These are phyloP conservation scores for Drosophila parthenogenetica DNA, from an alignment of 2,888 invertebrate genomes.

Conservation along the genomic window DNA sequence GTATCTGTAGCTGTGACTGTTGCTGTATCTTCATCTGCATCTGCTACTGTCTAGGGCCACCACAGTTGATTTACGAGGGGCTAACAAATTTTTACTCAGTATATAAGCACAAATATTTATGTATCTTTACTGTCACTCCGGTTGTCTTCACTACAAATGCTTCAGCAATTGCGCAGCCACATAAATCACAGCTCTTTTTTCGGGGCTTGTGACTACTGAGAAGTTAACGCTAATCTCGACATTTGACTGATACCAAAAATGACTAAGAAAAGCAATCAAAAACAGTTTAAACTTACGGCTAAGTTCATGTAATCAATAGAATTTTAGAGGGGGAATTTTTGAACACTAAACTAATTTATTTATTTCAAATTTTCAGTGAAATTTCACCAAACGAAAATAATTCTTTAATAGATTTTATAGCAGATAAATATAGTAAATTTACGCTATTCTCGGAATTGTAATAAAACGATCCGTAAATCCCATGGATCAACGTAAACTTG, in stretches of 20 bases:
- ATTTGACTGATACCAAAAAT: slow-evolving; percentile 23
- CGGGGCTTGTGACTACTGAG: slow-evolving; percentile 1
- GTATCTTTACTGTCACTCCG: slow-evolving; percentile 38
- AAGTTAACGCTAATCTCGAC: slow-evolving; percentile 39
- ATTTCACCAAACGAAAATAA: too few relatives aligned
- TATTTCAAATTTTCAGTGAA: too few relatives aligned
- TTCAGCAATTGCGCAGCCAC: slow-evolving; percentile 33
- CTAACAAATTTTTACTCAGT: slow-evolving; percentile 1
- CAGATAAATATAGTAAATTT: not conserved
- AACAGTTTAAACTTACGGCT: not conserved
- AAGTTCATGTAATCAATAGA: too few relatives aligned
- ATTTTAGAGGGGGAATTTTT: too few relatives aligned
- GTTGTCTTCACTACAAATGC: slow-evolving; percentile 23
- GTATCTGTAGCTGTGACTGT: slow-evolving; percentile 2
- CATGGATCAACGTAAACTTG: not conserved
- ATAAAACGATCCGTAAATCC: slow-evolving; percentile 1
- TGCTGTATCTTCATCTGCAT: slow-evolving; percentile 51
- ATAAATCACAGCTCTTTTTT: not conserved
- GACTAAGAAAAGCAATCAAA: not conserved
- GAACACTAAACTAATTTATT: too few relatives aligned
- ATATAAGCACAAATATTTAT: slow-evolving; percentile 46
- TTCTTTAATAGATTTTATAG: too few relatives aligned
- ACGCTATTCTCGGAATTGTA: not conserved
- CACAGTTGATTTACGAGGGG: slow-evolving; percentile 46
- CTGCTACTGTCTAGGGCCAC: slow-evolving; percentile 17